Evolutionary conservation across 2,113 vertebrate genomes (phyloP).

Genomic region (Accipiter virgatus): DNA sequence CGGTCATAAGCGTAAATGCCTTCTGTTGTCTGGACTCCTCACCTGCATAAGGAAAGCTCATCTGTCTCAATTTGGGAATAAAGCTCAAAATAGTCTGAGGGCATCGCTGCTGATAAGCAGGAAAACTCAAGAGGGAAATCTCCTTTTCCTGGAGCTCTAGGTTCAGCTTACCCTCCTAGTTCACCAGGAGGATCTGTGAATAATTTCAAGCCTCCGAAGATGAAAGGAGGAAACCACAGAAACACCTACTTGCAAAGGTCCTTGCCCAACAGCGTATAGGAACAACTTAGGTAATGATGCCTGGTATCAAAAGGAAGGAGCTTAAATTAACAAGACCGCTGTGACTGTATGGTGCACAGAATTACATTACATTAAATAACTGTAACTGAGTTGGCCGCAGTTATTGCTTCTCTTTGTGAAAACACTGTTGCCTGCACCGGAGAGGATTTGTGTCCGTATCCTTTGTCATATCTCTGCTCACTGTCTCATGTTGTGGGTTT

Average conservation of each 20-base stretch:
- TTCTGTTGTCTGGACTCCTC: background rate
- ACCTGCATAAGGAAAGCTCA: background rate
- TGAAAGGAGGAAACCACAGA: background rate
- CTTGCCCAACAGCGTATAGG: background rate
- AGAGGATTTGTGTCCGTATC: background rate
- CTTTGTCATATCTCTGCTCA: background rate
- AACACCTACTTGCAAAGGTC: background rate
- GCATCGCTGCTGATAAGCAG: background rate
- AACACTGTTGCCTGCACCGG: background rate
- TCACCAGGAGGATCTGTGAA: background rate
- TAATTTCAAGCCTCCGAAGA: background rate
- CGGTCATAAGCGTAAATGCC: fast-evolving
- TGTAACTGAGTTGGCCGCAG: background rate
- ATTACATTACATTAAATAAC: background rate
- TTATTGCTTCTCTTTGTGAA: background rate
- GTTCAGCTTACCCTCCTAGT: background rate
- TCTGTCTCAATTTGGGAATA: background rate
- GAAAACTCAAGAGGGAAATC: background rate
- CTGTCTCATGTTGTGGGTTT: background rate
- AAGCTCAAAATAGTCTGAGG: background rate
- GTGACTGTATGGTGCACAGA: background rate
- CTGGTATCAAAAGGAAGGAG: background rate
- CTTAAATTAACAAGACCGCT: background rate
- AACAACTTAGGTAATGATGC: background rate
- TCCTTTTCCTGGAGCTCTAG: background rate